Evolutionary conservation across 2,797 vertebrate genomes (phyloP).

Genomic region (Hippoglossus hippoglossus): DNA sequence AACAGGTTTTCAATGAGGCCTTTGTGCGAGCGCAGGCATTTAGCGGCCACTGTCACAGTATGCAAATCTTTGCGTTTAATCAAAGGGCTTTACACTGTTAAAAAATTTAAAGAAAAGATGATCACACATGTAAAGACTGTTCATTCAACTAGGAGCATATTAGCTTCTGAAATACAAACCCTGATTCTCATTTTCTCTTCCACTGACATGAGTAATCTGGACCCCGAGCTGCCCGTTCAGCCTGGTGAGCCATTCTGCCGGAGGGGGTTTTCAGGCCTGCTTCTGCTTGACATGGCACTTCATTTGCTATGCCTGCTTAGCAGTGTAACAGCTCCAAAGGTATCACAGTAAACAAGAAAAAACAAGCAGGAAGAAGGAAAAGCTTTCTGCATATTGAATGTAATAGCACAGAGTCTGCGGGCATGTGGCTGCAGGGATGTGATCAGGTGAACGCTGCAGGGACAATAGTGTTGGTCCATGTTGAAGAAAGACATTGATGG

Average conservation of each 20-base stretch:
- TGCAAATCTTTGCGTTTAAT: not conserved
- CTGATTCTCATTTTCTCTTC: slow-evolving; percentile 61
- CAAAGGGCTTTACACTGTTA: not conserved
- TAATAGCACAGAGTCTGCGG: not conserved
- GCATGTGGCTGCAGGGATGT: slow-evolving; percentile 23
- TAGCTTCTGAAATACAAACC: slow-evolving; percentile 44
- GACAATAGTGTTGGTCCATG: slow-evolving; percentile 26
- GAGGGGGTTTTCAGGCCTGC: slow-evolving; percentile 53
- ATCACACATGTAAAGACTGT: not conserved
- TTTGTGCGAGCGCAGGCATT: slow-evolving; percentile 5
- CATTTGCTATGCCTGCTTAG: slow-evolving; percentile 54
- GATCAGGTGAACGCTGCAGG: slow-evolving; percentile 34
- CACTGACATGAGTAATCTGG: slow-evolving; percentile 70
- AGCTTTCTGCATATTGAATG: not conserved
- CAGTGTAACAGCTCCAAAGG: slow-evolving; percentile 34
- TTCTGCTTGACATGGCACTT: slow-evolving; percentile 67
- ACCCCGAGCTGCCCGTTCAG: slow-evolving; percentile 64
- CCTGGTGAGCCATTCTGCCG: slow-evolving; percentile 52
- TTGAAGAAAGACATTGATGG: slow-evolving; percentile 23
- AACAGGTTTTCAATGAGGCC: slow-evolving; percentile 1
- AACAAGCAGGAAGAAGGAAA: not conserved
- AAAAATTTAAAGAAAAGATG: not conserved
- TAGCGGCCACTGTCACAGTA: not conserved
- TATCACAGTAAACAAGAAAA: slow-evolving; percentile 37
- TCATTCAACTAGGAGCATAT: no score